phyloP scores from a whole-genome alignment of 2,888 invertebrate species.

The Cephus nigrinus region DNA sequence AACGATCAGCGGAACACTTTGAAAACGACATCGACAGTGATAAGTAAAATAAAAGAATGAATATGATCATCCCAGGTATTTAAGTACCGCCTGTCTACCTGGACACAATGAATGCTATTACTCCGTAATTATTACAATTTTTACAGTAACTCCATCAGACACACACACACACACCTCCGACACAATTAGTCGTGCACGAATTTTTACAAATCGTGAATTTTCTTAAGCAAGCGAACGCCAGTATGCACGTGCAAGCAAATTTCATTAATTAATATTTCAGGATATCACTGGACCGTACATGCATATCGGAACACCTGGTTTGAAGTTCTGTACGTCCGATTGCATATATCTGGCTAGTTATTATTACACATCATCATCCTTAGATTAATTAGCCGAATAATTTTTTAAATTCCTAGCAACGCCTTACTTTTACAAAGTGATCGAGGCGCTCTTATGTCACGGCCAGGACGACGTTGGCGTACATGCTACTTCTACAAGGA shows the following conservation, averaged over 20 bases:
- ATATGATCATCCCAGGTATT: background rate
- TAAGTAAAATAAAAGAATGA: background rate
- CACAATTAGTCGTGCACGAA: background rate
- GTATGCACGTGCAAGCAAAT: background rate
- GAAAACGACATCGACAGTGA: background rate
- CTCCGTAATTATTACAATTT: background rate
- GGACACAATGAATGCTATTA: background rate
- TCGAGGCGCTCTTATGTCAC: background rate
- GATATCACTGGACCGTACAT: background rate
- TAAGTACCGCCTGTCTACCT: background rate
- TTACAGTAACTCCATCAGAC: background rate
- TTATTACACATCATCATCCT: background rate
- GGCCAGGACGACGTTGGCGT: background rate
- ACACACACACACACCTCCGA: background rate
- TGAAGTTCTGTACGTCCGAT: background rate
- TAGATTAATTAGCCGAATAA: background rate
- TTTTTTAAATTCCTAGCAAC: background rate
- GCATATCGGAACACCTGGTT: background rate
- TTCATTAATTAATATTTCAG: background rate
- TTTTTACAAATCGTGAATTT: background rate
- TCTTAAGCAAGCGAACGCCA: background rate
- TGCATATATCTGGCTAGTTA: background rate
- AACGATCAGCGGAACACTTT: background rate
- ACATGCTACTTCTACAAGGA: background rate
- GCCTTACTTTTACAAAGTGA: background rate